phyloP scores from a whole-genome alignment of 2,797 vertebrate genomes.

The Streptopelia turtur region DNA sequence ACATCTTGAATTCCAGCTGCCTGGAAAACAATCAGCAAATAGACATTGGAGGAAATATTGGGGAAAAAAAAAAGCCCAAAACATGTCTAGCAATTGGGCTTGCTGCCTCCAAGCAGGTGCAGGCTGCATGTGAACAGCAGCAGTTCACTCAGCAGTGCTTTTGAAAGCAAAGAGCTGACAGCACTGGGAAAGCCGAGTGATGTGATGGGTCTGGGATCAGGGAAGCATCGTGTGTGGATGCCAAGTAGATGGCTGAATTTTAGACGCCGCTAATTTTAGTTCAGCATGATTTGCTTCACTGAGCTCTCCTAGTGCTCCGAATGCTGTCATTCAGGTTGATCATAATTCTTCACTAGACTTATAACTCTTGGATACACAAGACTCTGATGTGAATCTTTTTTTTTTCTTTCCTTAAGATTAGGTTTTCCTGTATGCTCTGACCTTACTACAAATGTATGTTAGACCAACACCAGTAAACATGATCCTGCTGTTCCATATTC shows the following conservation, averaged over 20 bases:
- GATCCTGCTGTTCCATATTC: constrained; percentile 10
- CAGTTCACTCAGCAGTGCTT: neutral
- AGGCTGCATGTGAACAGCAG: neutral
- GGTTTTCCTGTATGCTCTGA: neutral
- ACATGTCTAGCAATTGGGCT: neutral
- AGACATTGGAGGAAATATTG: neutral
- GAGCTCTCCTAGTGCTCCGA: neutral
- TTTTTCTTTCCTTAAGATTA: neutral
- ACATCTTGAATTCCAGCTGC: neutral
- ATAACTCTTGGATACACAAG: neutral
- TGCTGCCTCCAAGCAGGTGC: constrained; percentile 36
- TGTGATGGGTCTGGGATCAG: constrained; percentile 1
- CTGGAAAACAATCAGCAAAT: constrained; percentile 5
- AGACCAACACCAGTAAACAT: neutral
- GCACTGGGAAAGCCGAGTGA: neutral
- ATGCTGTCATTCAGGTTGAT: constrained; percentile 11
- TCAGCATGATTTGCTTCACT: constrained; percentile 10
- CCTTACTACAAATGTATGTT: neutral
- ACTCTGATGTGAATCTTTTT: neutral
- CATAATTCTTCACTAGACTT: constrained; percentile 15
- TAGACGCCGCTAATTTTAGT: constrained; percentile 54
- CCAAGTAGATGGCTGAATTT: constrained; percentile 10
- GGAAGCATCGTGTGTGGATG: neutral
- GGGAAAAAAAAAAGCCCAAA: accelerated
- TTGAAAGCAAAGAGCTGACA: neutral